Evolutionary conservation across 1,140 invertebrate genomes (phyloP).

Genomic region (Dendrolimus punctatus): DNA sequence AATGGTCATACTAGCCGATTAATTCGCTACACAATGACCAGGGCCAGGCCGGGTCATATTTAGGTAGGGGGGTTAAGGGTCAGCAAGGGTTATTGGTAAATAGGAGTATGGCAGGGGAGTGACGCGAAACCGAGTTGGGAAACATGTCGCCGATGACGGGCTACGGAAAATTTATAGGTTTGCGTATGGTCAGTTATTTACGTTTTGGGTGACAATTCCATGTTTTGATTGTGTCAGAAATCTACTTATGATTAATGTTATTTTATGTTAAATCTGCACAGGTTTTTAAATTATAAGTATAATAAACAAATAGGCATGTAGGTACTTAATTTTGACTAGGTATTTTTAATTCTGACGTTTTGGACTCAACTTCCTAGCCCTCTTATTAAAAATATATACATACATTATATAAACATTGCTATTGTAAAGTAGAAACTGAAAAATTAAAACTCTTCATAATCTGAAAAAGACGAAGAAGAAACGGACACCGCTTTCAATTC

Average conservation of each 20-base stretch:
- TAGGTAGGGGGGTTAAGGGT: slow-evolving; percentile 65
- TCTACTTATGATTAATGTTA: neutral
- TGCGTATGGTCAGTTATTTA: slow-evolving; percentile 18
- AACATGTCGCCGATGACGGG: slow-evolving; percentile 48
- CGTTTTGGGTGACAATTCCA: slow-evolving; percentile 6
- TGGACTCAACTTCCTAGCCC: no score
- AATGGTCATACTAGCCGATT: slow-evolving; percentile 58
- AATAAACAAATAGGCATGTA: no score
- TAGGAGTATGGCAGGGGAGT: slow-evolving; percentile 54
- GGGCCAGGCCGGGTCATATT: slow-evolving; percentile 59
- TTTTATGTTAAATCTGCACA: neutral
- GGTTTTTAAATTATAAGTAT: no score
- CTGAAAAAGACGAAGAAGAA: no score
- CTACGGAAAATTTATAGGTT: slow-evolving; percentile 50
- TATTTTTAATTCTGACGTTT: no score
- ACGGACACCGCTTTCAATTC: no score
- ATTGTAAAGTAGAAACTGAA: no score
- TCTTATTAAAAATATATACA: no score
- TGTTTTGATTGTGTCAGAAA: neutral
- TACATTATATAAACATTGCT: no score
- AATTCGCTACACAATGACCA: slow-evolving; percentile 60
- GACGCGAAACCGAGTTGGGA: slow-evolving; percentile 37
- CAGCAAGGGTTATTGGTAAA: slow-evolving; percentile 59
- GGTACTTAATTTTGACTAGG: no score
- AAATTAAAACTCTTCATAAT: no score